Evolutionary conservation across 1,140 invertebrate species (phyloP).

Genomic region (Nasonia longicornis): DNA sequence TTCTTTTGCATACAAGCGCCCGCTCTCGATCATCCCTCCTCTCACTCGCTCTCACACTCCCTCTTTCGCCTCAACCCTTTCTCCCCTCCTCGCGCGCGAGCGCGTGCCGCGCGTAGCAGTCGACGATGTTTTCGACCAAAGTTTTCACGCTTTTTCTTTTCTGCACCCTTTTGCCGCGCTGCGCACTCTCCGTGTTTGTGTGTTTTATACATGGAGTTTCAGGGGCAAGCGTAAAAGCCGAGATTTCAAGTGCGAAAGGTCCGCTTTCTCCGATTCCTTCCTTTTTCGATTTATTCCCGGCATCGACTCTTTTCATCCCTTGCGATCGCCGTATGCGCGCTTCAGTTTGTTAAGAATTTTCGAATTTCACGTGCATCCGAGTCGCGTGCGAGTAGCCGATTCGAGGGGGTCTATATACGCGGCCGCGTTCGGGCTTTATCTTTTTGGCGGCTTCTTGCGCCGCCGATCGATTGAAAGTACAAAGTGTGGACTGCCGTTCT

Average conservation of each 20-base stretch:
- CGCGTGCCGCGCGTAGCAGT: slow-evolving; percentile 39
- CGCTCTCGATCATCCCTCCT: slow-evolving; percentile 26
- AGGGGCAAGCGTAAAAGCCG: slow-evolving; percentile 33
- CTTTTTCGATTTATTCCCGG: neutral
- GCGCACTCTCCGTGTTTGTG: neutral
- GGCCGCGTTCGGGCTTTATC: slow-evolving; percentile 45
- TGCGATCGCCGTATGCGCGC: neutral
- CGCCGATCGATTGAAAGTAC: slow-evolving; percentile 66
- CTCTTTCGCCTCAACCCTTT: slow-evolving; percentile 1
- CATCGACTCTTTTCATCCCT: neutral
- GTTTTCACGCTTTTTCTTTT: slow-evolving; percentile 35
- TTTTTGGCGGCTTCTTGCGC: slow-evolving; percentile 46
- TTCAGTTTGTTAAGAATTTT: neutral
- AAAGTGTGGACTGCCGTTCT: slow-evolving; percentile 57
- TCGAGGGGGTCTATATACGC: neutral
- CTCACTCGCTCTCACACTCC: slow-evolving; percentile 35
- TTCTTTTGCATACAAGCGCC: slow-evolving; percentile 49
- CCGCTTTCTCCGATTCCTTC: slow-evolving; percentile 2
- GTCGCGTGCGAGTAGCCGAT: too few relatives aligned
- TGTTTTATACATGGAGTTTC: slow-evolving; percentile 12
- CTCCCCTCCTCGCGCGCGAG: slow-evolving; percentile 5
- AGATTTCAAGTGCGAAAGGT: slow-evolving; percentile 23
- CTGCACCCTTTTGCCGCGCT: neutral
- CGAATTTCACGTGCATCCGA: too few relatives aligned
- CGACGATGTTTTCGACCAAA: slow-evolving; percentile 46